These are phyloP conservation scores for Andrena haemorrhoa DNA, from an alignment of 2,888 invertebrate species.

Conservation along the genomic window DNA sequence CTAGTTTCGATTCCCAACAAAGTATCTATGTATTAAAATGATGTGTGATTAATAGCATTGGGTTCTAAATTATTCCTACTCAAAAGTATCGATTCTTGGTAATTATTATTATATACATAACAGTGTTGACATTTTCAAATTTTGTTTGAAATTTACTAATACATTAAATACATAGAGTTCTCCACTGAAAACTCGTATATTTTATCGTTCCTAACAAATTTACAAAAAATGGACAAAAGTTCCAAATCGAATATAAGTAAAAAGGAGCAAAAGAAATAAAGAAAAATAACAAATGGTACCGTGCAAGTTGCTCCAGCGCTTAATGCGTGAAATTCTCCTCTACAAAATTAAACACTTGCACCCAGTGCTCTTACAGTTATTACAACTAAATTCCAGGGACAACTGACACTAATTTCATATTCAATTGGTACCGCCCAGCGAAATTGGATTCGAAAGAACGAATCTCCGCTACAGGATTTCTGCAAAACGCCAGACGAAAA, in stretches of 20 bases:
- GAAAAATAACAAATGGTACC: neutral
- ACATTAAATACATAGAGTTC: too few species aligned
- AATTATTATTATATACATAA: too few species aligned
- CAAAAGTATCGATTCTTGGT: too few species aligned
- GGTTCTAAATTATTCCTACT: too few species aligned
- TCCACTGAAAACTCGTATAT: too few species aligned
- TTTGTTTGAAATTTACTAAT: too few species aligned
- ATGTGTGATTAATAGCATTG: too few species aligned
- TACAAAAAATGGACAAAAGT: neutral
- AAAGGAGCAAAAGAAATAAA: neutral
- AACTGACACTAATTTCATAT: constrained; percentile 1
- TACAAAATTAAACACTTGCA: neutral
- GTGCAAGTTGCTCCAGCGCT: too few species aligned
- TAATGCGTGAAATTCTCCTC: neutral
- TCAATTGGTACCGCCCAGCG: neutral
- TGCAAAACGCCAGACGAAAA: neutral
- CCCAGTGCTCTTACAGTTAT: neutral
- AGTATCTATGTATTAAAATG: too few species aligned
- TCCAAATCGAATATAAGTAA: neutral
- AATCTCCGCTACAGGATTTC: neutral
- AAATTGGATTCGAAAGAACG: too few species aligned
- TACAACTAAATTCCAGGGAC: neutral
- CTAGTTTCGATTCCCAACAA: too few species aligned
- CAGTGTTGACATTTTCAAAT: too few species aligned
- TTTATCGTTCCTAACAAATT: neutral